phyloP scores from a whole-genome alignment of 2,797 vertebrate species.

The Podarcis lilfordi region DNA sequence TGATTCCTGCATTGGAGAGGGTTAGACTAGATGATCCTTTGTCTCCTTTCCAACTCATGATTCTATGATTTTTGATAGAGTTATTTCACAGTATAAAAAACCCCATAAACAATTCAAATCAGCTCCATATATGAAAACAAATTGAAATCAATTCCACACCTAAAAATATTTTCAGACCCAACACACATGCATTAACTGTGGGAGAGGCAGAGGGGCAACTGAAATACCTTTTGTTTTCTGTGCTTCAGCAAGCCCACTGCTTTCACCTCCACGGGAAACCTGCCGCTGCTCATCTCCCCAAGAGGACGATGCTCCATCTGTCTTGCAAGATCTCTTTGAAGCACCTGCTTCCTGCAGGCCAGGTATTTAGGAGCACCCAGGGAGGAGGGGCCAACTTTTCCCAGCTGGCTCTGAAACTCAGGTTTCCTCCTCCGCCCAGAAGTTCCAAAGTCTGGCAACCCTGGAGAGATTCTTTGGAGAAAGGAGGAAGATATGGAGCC shows the following conservation, averaged over 20 bases:
- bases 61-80: too few relatives aligned
- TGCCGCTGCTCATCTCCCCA: slow-evolving; percentile 38
- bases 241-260: slow-evolving; percentile 67
- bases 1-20: too few relatives aligned
- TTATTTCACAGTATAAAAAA: too few relatives aligned
- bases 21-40: too few relatives aligned
- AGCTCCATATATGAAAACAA: too few relatives aligned
- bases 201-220: accelerated
- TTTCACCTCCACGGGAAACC: slow-evolving; percentile 65
- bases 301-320: not conserved
- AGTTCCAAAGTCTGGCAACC: slow-evolving; percentile 37
- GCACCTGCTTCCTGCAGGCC: accelerated
- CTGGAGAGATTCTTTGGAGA: not conserved
- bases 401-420: not conserved
- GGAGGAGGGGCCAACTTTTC: slow-evolving; percentile 35
- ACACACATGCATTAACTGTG: not conserved
- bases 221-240: slow-evolving; percentile 64
- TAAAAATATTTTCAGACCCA: too few relatives aligned
- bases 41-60: too few relatives aligned
- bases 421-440: slow-evolving; percentile 59
- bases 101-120: too few relatives aligned
- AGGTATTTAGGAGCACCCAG: slow-evolving; percentile 3
- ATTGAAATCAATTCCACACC: too few relatives aligned
- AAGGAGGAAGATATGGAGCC: not conserved
- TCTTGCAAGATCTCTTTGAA: accelerated